phyloP scores from a whole-genome alignment of 2,888 invertebrate genomes.

The Drosophila macrothrix region DNA sequence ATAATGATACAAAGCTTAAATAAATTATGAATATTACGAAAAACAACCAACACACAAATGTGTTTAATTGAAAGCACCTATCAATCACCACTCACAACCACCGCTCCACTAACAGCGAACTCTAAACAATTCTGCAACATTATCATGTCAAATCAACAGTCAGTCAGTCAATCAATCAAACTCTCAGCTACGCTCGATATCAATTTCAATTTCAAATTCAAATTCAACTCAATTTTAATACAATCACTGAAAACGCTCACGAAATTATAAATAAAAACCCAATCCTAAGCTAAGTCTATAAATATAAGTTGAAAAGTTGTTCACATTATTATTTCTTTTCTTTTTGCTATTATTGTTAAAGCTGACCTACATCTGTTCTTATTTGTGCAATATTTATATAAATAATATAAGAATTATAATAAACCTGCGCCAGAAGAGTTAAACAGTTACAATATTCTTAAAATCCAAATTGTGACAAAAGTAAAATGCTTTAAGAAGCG shows the following conservation, averaged over 20 bases:
- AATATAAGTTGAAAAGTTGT: slow-evolving; percentile 70
- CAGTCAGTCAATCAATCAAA: slow-evolving; percentile 47
- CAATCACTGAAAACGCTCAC: slow-evolving; percentile 81
- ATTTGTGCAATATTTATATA: slow-evolving; percentile 80
- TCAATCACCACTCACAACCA: slow-evolving; percentile 44
- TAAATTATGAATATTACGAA: slow-evolving; percentile 56
- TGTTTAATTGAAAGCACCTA: slow-evolving; percentile 54
- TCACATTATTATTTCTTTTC: slow-evolving; percentile 55
- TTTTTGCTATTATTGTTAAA: slow-evolving; percentile 73
- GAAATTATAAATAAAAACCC: slow-evolving; percentile 29
- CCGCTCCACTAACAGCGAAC: slow-evolving; percentile 45
- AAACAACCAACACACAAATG: slow-evolving; percentile 40
- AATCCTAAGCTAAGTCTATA: slow-evolving; percentile 69
- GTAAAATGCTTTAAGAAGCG: slow-evolving; percentile 37
- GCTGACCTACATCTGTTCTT: slow-evolving; percentile 71
- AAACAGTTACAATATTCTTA: slow-evolving; percentile 36
- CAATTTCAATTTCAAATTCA: slow-evolving; percentile 11
- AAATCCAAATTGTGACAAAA: slow-evolving; percentile 61
- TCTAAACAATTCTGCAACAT: slow-evolving; percentile 65
- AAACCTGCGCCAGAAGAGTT: slow-evolving; percentile 50
- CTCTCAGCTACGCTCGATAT: slow-evolving; percentile 39
- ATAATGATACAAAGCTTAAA: slow-evolving; percentile 54
- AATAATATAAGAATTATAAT: slow-evolving; percentile 61
- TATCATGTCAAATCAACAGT: slow-evolving; percentile 73
- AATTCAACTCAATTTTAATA: slow-evolving; percentile 40